Evolutionary conservation across 1,140 invertebrate species (phyloP).

Genomic region (Drosophila navojoa): DNA sequence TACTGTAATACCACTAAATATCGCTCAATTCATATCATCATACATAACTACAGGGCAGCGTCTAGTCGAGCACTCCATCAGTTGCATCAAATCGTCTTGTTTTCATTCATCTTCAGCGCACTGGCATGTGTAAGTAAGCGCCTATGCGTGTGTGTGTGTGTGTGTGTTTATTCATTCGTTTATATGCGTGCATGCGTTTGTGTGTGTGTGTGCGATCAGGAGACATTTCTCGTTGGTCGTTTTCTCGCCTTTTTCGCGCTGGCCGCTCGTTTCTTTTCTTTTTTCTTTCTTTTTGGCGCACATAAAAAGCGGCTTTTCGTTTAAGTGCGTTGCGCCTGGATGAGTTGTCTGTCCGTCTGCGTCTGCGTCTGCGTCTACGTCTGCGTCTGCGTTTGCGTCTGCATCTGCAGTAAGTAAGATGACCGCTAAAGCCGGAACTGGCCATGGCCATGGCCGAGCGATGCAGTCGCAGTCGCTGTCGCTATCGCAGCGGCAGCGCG

Average conservation of each 20-base stretch:
- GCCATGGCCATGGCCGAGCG: conserved; percentile 58
- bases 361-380: conserved; percentile 15
- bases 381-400: conserved; percentile 15
- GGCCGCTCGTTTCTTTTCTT: conserved; percentile 41
- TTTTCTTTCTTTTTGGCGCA: conserved; percentile 54
- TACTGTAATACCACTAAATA: neutral
- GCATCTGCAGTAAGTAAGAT: conserved; percentile 22
- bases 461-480: conserved; percentile 1
- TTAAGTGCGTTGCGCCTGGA: conserved; percentile 58
- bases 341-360: conserved; percentile 26
- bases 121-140: neutral
- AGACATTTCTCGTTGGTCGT: conserved; percentile 63
- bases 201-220: conserved; percentile 31
- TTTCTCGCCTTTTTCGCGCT: conserved; percentile 54
- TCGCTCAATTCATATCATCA: no score
- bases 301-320: conserved; percentile 68
- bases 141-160: neutral
- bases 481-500: conserved; percentile 18
- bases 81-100: conserved; percentile 16
- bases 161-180: neutral
- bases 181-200: neutral
- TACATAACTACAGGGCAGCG: neutral
- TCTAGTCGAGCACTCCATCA: neutral
- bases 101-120: conserved; percentile 43
- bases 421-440: conserved; percentile 74